phyloP scores from a whole-genome alignment of 2,797 vertebrate species.

The Erithacus rubecula region DNA sequence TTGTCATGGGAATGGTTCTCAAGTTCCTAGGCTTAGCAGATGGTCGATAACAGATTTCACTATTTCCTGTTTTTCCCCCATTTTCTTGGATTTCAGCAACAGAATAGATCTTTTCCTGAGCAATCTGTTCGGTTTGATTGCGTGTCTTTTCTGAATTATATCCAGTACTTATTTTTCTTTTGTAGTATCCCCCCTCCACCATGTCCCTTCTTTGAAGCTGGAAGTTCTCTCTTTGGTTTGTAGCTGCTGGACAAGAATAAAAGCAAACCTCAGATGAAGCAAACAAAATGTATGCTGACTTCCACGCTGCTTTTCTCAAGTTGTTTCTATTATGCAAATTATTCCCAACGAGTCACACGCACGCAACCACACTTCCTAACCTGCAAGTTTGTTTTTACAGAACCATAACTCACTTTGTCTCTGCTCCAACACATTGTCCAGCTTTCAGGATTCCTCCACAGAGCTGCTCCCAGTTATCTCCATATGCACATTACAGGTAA shows the following conservation, averaged over 20 bases:
- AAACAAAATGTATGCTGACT: neutral
- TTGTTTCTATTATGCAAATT: conserved; percentile 32
- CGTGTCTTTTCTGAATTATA: conserved; percentile 67
- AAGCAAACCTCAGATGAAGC: neutral
- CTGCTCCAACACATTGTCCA: neutral
- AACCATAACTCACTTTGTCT: neutral
- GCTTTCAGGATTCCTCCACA: neutral
- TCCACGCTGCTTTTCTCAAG: neutral
- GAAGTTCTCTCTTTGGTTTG: neutral
- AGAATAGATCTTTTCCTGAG: conserved; percentile 69
- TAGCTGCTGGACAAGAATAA: conserved; percentile 30
- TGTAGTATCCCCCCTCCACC: neutral
- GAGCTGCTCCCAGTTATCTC: neutral
- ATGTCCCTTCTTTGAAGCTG: neutral
- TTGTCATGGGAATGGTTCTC: conserved; percentile 57
- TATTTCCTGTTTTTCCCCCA: conserved; percentile 69
- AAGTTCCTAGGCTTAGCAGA: conserved; percentile 61
- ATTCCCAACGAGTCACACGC: neutral
- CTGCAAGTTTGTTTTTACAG: neutral
- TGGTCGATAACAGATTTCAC: conserved; percentile 68
- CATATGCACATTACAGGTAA: neutral
- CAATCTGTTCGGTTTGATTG: conserved; percentile 66
- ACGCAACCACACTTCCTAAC: neutral
- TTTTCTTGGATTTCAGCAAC: conserved; percentile 71
- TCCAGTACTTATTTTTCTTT: conserved; percentile 62